Evolutionary conservation across 1,140 invertebrate genomes (phyloP), one percentile per base, ranked within the genome.

Genomic region (Atta texana): DNA sequence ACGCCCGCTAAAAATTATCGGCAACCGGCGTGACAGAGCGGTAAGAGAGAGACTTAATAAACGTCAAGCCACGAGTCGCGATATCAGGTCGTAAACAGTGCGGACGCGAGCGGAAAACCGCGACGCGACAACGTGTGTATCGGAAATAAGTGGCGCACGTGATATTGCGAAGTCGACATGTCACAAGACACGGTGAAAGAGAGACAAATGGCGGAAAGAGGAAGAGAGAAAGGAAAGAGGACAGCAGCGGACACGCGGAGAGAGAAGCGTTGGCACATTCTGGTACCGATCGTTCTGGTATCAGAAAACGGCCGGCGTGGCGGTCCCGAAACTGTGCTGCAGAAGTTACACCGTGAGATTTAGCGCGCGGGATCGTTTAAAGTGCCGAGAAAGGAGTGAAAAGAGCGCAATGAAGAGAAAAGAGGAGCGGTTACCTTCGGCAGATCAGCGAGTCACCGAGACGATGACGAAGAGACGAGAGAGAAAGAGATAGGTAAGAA

Each of bases 161-260:
- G 55, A 28, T 84, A 84, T 84, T 84, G 80, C 80, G 28, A 84
- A 84, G 80, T 84, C 80, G 68, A 84, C 80, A 84, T 84, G 80
- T 84, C 80, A 84, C 69, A 75, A 85, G 75, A 85, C 72, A 61
- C 39, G 44, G 24, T 49, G 81, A 49, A 55, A 80, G 75, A 69
- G 53, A 85, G 49, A 87, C 28, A 39, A 53, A 69, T 21, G n/a
- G 49, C 16, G 10, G 34, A 21, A 61, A 28, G 18, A 44, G 12
- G 28, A 69, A 18, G 68, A 63, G 49, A 74, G 76, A 53, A 49
- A 81, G 59, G 31, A 39, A 87, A 51, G 49, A 63, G 49, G 49
- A 57, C 28, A 57, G 28, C n/a, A 53, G 21, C 14, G 21, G 72
- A 66, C 10, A 68, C 18, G 24, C 24, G 49, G 66, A 57, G 51